Conservation (phyloP, 1,140 invertebrate genomes). For the Proctacanthus coquilletti region DNA sequence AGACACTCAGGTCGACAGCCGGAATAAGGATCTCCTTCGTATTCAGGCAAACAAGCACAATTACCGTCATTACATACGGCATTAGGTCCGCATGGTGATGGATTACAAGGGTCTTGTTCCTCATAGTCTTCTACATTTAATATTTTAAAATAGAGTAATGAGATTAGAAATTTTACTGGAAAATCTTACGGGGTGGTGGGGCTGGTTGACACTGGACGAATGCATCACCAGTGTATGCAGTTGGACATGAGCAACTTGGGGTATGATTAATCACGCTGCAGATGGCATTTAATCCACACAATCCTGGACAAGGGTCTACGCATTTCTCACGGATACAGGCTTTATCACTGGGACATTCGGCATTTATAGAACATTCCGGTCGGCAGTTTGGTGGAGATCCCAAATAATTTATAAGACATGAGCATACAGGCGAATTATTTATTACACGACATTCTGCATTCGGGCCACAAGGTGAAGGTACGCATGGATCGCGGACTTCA, state of each 20-base stretch:
- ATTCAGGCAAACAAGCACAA: conserved; percentile 34
- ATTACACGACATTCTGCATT: conserved; percentile 59
- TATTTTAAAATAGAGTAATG: neutral
- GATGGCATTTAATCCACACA: conserved; percentile 61
- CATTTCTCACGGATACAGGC: conserved; percentile 71
- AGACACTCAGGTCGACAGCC: conserved; percentile 70
- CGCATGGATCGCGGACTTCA: conserved; percentile 44
- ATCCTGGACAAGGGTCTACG: conserved; percentile 60
- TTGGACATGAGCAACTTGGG: conserved; percentile 60
- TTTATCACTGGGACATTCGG: conserved; percentile 65
- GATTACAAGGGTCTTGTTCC: conserved; percentile 50
- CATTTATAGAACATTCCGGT: conserved; percentile 68
- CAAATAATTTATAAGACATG: conserved; percentile 55
- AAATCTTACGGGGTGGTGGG: conserved; percentile 24
- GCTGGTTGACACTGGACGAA: conserved; percentile 40
- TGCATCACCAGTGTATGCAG: conserved; percentile 60
- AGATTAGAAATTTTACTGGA: neutral
- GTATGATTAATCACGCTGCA: conserved; percentile 71
- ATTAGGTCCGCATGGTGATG: conserved; percentile 57
- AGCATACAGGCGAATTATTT: conserved; percentile 61
- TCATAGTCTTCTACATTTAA: too few relatives aligned
- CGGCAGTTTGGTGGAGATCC: conserved; percentile 62
- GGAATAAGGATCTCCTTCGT: conserved; percentile 46
- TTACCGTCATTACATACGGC: conserved; percentile 17
- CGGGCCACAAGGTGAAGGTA: conserved; percentile 67